Evolutionary conservation across 1,140 invertebrate species (phyloP), one percentile per base, ranked within the genome.

Genomic region (Ladona fulva): DNA sequence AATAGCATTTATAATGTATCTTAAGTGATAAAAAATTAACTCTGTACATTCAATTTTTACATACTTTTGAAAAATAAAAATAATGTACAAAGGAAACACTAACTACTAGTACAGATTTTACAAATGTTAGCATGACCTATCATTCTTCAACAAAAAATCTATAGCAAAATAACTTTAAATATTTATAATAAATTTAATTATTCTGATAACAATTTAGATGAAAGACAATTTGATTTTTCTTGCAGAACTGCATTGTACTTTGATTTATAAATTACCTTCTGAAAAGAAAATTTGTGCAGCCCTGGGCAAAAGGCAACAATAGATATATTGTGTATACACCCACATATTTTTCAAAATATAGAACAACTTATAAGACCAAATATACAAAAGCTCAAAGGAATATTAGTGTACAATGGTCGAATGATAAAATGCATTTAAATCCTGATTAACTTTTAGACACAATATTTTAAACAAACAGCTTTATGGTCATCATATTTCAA

Each of bases 401-500:
- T 66, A 66, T 66, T 19, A 19, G n/a, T 66, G 12, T 16, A 22
- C n/a, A 66, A 66, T 22, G n/a, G 52, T 66, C n/a, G 14, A 66
- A 66, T 66, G n/a, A 66, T 66, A 66, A 66, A 66, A 66, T 66
- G 52, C 52, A 66, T 6, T 66, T 66, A 66, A 66, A 66, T 66
- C 52, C 52, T 66, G 52, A 66, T 22, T 66, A 37, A 19, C 52
- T 1, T 66, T 16, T 22, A 66, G 52, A 66, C 16, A 66, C 52
- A 66, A 66, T 66, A 37, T 37, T 37, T 66, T 66, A 19, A 66
- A 22, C n/a, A 19, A 66, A 19, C 52, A 66, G n/a, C 52, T 66
- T 66, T 22, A 16, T 19, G 52, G n/a, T 66, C n/a, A 25, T n/a
- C 76, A 19, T 78, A 80, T 82, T 82, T 89, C 87, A 93, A 85